Evolutionary conservation across 2,113 vertebrate species (phyloP).

Genomic region (Callospermophilus lateralis): DNA sequence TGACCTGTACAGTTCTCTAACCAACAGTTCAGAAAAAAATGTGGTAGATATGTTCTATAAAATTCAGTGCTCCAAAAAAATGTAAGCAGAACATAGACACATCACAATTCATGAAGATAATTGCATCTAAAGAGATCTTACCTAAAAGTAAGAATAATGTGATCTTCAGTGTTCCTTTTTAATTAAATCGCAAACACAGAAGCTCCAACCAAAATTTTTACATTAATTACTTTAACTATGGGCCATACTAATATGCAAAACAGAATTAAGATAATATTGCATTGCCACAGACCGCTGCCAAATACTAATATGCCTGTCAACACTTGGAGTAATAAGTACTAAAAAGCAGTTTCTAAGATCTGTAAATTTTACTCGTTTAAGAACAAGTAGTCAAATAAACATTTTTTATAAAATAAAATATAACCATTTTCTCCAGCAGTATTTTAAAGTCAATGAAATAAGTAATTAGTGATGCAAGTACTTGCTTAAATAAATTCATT

Average conservation of each 20-base stretch:
- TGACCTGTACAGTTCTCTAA: background rate
- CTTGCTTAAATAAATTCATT: conserved; percentile 47
- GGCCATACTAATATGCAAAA: background rate
- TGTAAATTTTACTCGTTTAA: background rate
- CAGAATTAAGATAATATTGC: conserved; percentile 27
- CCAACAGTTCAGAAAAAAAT: background rate
- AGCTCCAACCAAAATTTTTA: background rate
- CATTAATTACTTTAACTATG: background rate
- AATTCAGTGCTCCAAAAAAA: background rate
- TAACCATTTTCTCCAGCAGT: background rate
- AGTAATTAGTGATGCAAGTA: conserved; percentile 29
- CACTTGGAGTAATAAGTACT: conserved; percentile 21
- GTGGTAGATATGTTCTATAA: background rate
- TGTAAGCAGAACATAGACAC: background rate
- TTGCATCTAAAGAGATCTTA: background rate
- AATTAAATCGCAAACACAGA: conserved; percentile 27
- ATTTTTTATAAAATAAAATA: conserved; percentile 35
- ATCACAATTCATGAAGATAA: background rate
- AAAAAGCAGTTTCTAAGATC: conserved; percentile 14
- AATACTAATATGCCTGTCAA: conserved; percentile 5
- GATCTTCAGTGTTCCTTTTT: conserved; percentile 29
- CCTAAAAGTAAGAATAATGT: background rate
- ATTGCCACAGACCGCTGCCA: conserved; percentile 19
- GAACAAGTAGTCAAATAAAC: conserved; percentile 7
- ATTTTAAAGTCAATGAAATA: conserved; percentile 44